These are phyloP conservation scores for Nicator chloris DNA, from an alignment of 2,113 vertebrate genomes.

Conservation along the genomic window DNA sequence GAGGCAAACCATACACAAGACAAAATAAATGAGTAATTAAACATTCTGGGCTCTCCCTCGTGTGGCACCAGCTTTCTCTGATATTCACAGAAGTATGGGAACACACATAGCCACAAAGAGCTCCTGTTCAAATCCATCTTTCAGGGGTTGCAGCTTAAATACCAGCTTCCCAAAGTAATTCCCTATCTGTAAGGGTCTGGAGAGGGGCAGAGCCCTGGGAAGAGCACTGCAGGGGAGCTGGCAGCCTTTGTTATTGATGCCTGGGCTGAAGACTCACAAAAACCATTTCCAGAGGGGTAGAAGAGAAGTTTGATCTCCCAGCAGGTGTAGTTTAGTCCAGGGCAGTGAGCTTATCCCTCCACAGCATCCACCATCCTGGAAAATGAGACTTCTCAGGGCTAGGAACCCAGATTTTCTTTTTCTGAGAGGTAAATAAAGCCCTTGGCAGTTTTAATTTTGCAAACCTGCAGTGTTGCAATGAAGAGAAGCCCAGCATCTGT, in stretches of 20 bases:
- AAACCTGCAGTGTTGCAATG: neutral
- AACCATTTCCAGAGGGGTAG: neutral
- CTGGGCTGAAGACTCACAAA: neutral
- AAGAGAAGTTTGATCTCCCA: neutral
- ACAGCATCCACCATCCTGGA: fast-evolving
- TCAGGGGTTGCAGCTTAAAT: neutral
- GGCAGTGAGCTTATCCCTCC: neutral
- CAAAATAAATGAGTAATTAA: neutral
- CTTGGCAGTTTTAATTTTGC: neutral
- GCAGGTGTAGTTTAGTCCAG: neutral
- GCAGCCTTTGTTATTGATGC: fast-evolving
- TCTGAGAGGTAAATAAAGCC: neutral
- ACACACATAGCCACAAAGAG: neutral
- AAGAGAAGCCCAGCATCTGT: neutral
- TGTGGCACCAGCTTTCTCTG: neutral
- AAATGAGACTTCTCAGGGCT: neutral
- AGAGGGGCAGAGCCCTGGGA: neutral
- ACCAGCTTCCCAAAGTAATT: neutral
- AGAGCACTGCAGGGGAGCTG: neutral
- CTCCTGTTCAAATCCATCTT: neutral
- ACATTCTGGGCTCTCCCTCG: neutral
- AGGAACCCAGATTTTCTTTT: neutral
- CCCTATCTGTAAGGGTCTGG: neutral
- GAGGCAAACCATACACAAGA: neutral
- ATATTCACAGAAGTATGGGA: neutral